Evolutionary conservation across 2,888 invertebrate genomes (phyloP), one percentile per base, ranked within the genome.

Genomic region (Psococerastis gibbosa): DNA sequence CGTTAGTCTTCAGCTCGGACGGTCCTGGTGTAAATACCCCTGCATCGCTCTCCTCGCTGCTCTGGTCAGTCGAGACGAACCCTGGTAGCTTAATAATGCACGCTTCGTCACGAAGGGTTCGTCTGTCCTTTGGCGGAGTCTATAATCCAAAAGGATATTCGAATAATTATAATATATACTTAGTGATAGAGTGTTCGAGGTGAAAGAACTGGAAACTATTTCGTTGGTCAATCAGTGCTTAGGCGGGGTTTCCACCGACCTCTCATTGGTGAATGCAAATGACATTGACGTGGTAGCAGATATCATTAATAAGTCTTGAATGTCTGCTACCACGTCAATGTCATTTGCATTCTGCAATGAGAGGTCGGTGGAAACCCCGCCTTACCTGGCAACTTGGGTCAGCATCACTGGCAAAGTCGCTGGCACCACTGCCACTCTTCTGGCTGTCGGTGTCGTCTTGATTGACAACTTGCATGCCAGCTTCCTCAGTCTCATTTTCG

Each of bases 401-500:
- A 6, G 22, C 38, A 11, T 38, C 38, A 22, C 38, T 38, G 18
- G 38, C 15, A 22, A 16, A 18, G 38, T 13, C 38, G 20, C 17
- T 18, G 20, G 15, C 38, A 17, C 38, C 20, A 20, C 38, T 20
- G 15, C 52, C 50, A 49, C 49, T 51, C 41, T 51, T 51, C 45
- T 52, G 50, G 32, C 49, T 50, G 42, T 53, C 52, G 16, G 47
- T 45, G 22, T 52, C 52, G 59, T 71, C 73, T 8, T 68, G 75
- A 53, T 69, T 73, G 42, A 58, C 69, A 47, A 52, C 52, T 43
- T 51, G 64, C 69, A 55, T 60, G 67, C 52, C 60, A 66, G 53
- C 56, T 61, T 53, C 50, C 35, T 66, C 57, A 42, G 75, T 74
- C 52, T 88, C 85, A 56, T 89, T 89, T 63, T 94, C 92, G 63